phyloP scores from a whole-genome alignment of 2,797 vertebrate genomes.

The Oreochromis mossambicus region DNA sequence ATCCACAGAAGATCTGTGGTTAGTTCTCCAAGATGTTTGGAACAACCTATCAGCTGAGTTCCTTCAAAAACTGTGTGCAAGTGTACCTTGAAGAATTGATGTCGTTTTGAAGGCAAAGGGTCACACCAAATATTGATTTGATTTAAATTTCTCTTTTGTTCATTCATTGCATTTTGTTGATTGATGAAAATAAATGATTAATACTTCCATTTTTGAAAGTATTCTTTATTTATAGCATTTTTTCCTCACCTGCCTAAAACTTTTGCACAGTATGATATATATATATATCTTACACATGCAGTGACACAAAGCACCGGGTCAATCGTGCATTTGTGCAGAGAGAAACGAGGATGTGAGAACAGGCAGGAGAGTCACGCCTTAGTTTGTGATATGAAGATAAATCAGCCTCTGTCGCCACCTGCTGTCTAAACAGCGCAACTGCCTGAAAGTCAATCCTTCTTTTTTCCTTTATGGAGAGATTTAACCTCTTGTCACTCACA shows the following conservation, averaged over 20 bases:
- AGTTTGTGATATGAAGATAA: neutral
- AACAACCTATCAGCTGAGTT: neutral
- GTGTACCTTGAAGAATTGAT: neutral
- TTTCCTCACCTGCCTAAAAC: neutral
- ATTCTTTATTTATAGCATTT: neutral
- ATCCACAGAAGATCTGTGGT: neutral
- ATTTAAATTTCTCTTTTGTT: neutral
- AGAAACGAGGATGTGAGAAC: neutral
- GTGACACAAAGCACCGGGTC: neutral
- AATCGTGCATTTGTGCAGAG: neutral
- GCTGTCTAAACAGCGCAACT: constrained; percentile 9
- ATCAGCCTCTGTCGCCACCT: constrained; percentile 14
- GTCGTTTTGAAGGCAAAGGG: constrained; percentile 38
- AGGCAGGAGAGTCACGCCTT: neutral
- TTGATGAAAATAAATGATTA: neutral
- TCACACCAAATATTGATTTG: constrained; percentile 8
- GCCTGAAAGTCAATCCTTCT: neutral
- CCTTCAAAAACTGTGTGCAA: neutral
- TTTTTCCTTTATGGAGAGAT: neutral
- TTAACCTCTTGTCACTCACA: neutral
- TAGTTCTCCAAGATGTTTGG: neutral
- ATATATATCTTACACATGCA: neutral
- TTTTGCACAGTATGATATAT: neutral
- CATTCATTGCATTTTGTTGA: neutral
- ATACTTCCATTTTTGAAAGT: neutral